phyloP scores from a whole-genome alignment of 2,797 vertebrate genomes.

The Ceryle rudis region DNA sequence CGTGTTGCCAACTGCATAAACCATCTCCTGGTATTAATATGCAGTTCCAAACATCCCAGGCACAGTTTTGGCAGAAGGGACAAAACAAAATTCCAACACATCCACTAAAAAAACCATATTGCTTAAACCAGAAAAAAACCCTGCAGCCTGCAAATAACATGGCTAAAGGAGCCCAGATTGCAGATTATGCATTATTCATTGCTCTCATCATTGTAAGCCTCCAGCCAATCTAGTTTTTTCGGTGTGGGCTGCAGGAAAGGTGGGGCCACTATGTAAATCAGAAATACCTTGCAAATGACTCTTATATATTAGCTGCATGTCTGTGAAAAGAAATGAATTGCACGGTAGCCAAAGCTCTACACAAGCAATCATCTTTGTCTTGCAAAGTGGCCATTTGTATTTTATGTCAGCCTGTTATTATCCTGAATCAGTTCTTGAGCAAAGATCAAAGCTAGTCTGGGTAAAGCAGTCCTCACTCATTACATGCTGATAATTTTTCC shows the following conservation, averaged over 20 bases:
- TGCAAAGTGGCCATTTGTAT: slow-evolving; percentile 59
- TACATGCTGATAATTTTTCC: background rate
- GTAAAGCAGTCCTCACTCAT: background rate
- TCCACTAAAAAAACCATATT: slow-evolving; percentile 15
- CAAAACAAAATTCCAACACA: slow-evolving; percentile 36
- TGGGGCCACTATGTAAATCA: slow-evolving; percentile 50
- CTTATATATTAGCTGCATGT: slow-evolving; percentile 35
- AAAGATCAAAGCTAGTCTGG: slow-evolving; percentile 38
- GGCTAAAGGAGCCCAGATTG: slow-evolving; percentile 59
- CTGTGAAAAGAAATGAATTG: slow-evolving; percentile 35
- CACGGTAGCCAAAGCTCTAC: slow-evolving; percentile 22
- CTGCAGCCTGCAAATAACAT: slow-evolving; percentile 1
- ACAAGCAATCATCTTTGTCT: slow-evolving; percentile 53
- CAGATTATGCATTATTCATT: slow-evolving; percentile 68
- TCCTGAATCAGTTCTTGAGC: slow-evolving; percentile 29
- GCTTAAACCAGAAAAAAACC: slow-evolving; percentile 7
- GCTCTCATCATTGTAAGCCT: slow-evolving; percentile 22
- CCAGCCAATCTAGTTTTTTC: slow-evolving; percentile 36
- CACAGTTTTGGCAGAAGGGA: slow-evolving; percentile 1
- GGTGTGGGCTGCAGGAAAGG: slow-evolving; percentile 36
- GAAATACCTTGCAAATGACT: slow-evolving; percentile 46
- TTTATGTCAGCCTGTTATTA: slow-evolving; percentile 49
- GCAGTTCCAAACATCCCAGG: background rate
- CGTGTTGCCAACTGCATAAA: background rate
- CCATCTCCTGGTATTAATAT: background rate